Evolutionary conservation across 2,113 vertebrate species (phyloP).

Genomic region (Bufo gargarizans): DNA sequence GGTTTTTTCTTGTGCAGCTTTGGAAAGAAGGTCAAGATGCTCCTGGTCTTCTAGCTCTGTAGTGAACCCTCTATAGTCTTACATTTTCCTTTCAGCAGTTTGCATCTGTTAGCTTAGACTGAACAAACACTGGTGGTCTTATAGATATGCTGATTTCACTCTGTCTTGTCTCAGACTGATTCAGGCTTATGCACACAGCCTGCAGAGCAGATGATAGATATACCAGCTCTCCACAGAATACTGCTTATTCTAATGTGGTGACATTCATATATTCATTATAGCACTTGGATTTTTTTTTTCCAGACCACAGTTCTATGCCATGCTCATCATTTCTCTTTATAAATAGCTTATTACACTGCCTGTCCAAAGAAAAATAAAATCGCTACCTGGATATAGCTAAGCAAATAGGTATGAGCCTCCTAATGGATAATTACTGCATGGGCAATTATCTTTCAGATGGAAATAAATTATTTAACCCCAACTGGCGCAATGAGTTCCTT

Average conservation of each 20-base stretch:
- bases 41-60: background rate
- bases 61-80: background rate
- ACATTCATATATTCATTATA: constrained; percentile 30
- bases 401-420: too few relatives aligned
- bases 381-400: too few relatives aligned
- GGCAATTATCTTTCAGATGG: too few relatives aligned
- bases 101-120: constrained; percentile 40
- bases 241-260: constrained; percentile 28
- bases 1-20: background rate
- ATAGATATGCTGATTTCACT: constrained; percentile 17
- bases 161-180: constrained; percentile 15
- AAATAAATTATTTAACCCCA: too few relatives aligned
- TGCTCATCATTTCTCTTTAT: background rate
- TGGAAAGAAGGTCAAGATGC: background rate
- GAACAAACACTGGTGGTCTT: constrained; percentile 20
- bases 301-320: background rate
- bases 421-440: too few relatives aligned
- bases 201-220: constrained; percentile 44
- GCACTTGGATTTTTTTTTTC: background rate
- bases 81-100: background rate
- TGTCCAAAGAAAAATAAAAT: too few relatives aligned
- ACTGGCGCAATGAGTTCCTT: too few relatives aligned
- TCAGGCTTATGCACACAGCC: constrained; percentile 28
- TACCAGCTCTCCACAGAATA: constrained; percentile 17
- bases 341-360: constrained; percentile 9